Conservation (phyloP, 2,797 vertebrate species). For the Scolopax rusticola region DNA sequence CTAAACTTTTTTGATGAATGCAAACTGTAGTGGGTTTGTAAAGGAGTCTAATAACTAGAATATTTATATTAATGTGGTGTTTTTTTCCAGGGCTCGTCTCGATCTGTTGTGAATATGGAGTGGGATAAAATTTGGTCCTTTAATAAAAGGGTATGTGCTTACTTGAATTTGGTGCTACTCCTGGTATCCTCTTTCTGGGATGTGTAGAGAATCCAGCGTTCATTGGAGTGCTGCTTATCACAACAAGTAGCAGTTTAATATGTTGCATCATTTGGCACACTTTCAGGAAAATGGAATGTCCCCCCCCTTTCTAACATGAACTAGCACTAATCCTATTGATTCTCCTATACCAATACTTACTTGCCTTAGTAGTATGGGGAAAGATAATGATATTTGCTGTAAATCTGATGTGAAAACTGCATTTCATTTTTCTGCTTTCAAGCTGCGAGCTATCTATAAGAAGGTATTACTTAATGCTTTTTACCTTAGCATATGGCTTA, state of each 20-base stretch:
- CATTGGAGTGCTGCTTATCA: conserved; percentile 65
- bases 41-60: not conserved
- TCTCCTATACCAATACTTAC: conserved; percentile 49
- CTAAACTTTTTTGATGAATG: not conserved
- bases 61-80: not conserved
- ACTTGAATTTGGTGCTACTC: not conserved
- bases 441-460: conserved; percentile 99
- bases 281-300: conserved; percentile 83
- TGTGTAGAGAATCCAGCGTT: conserved; percentile 23
- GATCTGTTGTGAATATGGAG: conserved; percentile 99
- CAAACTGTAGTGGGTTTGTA: not conserved
- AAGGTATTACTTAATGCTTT: conserved; percentile 91
- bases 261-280: conserved; percentile 65
- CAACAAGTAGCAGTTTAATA: conserved; percentile 56
- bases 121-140: conserved; percentile 99
- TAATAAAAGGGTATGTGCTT: conserved; percentile 93
- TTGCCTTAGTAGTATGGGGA: conserved; percentile 60
- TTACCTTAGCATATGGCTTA: conserved; percentile 81
- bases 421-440: conserved; percentile 99
- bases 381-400: conserved; percentile 71
- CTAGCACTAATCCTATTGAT: conserved; percentile 56
- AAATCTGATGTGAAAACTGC: conserved; percentile 90
- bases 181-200: not conserved
- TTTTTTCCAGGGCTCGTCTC: conserved; percentile 89
- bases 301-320: conserved; percentile 37